Conservation (phyloP, 2,113 vertebrate genomes). For the Leuciscus idus region DNA sequence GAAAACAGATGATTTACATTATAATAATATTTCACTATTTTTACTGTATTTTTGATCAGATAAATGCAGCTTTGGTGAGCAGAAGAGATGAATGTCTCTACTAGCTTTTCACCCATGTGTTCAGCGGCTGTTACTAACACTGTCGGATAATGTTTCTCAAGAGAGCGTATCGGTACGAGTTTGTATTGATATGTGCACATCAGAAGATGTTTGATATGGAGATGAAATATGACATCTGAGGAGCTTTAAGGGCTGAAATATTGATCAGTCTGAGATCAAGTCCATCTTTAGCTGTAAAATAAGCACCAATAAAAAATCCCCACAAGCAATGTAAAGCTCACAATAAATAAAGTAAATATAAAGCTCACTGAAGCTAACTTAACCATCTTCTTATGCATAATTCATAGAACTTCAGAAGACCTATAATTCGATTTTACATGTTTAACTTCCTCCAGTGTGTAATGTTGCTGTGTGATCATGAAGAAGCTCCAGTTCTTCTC, state of each 20-base stretch:
- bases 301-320: no score
- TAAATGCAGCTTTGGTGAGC: not conserved
- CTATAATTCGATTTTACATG: no score
- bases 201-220: not conserved
- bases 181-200: not conserved
- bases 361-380: not conserved
- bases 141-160: not conserved
- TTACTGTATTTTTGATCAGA: not conserved
- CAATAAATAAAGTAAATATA: no score
- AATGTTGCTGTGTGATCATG: no score
- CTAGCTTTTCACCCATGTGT: not conserved
- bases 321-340: not conserved
- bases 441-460: no score
- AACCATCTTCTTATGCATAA: not conserved
- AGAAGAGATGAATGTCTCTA: not conserved
- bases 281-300: not conserved
- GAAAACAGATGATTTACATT: not conserved
- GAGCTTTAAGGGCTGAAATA: not conserved
- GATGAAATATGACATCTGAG: not conserved
- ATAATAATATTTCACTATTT: not conserved
- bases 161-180: not conserved
- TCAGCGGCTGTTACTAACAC: not conserved
- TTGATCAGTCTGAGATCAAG: conserved; percentile 1
- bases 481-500: no score
- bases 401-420: not conserved